Base-by-base conservation (phyloP, 2,113 vertebrate species). In the Mastomys natalensis region DNA sequence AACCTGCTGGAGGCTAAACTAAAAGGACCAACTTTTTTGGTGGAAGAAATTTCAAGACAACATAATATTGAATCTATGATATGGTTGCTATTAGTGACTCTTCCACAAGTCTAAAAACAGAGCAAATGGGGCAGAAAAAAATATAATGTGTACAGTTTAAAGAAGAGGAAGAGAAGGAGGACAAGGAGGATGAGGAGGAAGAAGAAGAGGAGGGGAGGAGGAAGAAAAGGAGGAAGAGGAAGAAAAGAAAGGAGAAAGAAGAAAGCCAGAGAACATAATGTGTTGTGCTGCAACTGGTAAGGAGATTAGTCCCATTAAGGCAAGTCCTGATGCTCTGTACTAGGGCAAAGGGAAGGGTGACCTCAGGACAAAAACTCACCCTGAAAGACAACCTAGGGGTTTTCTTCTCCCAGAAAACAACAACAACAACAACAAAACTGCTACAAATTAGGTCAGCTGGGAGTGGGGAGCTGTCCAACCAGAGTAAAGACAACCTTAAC, bases 121-220 rank as follows among this genome's bases (percentile, higher is more conserved):
- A 82, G 22, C 55, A 82, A 60, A 24, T 40, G 55, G n/a, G 22
- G 11, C 55, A 84, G 37, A 60, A 84, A 60, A 37, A 60, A 84
- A 62, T 60, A 84, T 26, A 60, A 40, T 40, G 53, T 58, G n/a
- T n/a, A 60, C 12, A 62, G n/a, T 40, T 40, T 40, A 10, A 82
- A 40, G 22, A 29, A 40, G 26, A 60, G 5, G 22, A 76, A 9
- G 22, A 45, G 7, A 0, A 76, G 9, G 40, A 76, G 12, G 13
- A 7, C 9, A 62, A 29, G 26, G 3, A 64, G 7, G 62, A 29
- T 1, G 5, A 64, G 9, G 10, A 48, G 45, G 45, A 48, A 48
- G 45, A 29, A 10, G 62, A 11, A 4, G 7, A 11, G 3, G 9
- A 64, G 9, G 26, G 1, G 7, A 11, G 3, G 9, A 64, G 9